A percentile compares a stretch with the other conserved stretches of the same genome.
These are phyloP conservation scores for Microtus oregoni DNA, from an alignment of 2,113 vertebrate species.

Conservation along the genomic window DNA sequence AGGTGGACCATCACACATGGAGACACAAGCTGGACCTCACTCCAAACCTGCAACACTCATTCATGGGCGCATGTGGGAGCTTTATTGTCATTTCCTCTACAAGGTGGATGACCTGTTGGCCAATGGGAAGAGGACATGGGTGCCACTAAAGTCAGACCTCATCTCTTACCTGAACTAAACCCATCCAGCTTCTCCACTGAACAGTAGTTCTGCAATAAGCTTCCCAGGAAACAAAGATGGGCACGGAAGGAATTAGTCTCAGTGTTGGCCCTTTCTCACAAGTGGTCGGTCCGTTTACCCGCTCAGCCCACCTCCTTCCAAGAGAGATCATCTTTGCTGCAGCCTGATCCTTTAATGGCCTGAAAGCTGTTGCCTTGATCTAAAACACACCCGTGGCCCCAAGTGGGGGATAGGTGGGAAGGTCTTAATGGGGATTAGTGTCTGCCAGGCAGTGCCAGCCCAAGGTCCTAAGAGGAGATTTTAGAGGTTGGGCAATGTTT, in stretches of 20 bases:
- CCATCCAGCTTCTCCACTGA: background rate
- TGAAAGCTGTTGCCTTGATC: conserved; percentile 87
- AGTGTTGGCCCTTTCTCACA: conserved; percentile 78
- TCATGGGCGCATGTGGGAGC: background rate
- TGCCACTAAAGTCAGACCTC: background rate
- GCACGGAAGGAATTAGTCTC: background rate
- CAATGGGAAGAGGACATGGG: background rate
- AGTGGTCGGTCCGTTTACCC: conserved; percentile 49
- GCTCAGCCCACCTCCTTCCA: conserved; percentile 79
- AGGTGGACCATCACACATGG: background rate
- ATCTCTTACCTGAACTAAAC: background rate
- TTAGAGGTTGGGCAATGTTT: conserved; percentile 86
- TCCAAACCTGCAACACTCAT: background rate
- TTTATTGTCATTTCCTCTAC: background rate
- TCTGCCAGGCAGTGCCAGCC: conserved; percentile 77
- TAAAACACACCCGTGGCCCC: conserved; percentile 83
- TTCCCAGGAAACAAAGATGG: background rate
- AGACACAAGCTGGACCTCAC: background rate
- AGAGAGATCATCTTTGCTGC: conserved; percentile 87
- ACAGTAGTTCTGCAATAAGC: background rate
- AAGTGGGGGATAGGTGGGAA: conserved; percentile 84
- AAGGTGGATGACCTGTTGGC: background rate
- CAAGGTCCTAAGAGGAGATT: conserved; percentile 87
- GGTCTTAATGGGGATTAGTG: conserved; percentile 90
- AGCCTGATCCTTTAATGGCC: conserved; percentile 90